Conservation (phyloP, 2,888 invertebrate species). For the Pemphredon lugubris region DNA sequence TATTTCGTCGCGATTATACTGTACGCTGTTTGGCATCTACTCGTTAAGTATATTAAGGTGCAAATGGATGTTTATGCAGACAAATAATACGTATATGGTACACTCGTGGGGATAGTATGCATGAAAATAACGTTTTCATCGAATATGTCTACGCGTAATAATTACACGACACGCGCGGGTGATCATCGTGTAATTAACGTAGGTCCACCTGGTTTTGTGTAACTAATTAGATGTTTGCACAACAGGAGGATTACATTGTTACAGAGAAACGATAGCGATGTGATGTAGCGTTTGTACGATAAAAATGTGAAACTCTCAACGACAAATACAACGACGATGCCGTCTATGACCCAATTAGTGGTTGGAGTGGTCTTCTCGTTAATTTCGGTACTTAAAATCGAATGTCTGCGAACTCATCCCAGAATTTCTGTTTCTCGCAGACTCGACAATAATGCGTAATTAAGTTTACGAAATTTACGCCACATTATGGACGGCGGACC, state of each 20-base stretch:
- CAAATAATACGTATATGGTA: no score
- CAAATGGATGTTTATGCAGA: no score
- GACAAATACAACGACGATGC: neutral
- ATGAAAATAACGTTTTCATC: no score
- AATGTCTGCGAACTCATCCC: no score
- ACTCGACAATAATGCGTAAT: neutral
- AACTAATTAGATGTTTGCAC: slow-evolving; percentile 1
- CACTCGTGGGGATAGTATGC: no score
- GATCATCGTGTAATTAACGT: neutral
- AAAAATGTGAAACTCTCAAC: neutral
- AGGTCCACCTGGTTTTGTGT: neutral
- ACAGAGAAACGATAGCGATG: neutral
- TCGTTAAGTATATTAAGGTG: no score
- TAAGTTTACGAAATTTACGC: neutral
- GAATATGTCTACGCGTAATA: no score
- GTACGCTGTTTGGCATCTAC: no score
- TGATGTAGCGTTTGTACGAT: neutral
- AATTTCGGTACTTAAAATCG: neutral
- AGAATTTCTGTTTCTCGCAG: neutral
- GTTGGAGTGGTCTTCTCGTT: neutral
- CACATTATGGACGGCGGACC: neutral
- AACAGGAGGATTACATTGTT: neutral
- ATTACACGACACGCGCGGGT: no score
- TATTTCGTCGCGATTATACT: no score
- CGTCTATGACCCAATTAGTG: neutral